phyloP scores from a whole-genome alignment of 2,888 invertebrate species.

The Dryococelus australis region DNA sequence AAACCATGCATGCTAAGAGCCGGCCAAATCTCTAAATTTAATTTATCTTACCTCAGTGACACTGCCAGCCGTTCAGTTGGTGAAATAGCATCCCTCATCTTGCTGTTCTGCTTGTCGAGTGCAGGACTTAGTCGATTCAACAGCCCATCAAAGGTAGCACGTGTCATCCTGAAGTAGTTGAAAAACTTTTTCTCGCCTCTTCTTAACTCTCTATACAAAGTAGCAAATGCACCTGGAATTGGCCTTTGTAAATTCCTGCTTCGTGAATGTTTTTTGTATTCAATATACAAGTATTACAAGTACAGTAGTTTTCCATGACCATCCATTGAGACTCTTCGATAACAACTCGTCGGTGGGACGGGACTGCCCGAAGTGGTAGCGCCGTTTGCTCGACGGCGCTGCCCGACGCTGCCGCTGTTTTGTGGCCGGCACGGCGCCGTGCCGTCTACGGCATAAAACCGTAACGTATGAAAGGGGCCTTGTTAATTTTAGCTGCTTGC shows the following conservation, averaged over 20 bases:
- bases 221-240: background rate
- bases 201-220: background rate
- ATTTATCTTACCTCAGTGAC: background rate
- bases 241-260: background rate
- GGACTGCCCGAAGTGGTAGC: background rate
- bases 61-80: background rate
- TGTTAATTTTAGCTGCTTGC: too few species aligned
- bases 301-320: too few species aligned
- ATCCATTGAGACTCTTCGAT: too few species aligned
- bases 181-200: too few species aligned
- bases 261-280: background rate
- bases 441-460: background rate
- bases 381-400: too few species aligned
- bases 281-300: too few species aligned
- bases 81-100: background rate
- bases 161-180: too few species aligned
- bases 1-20: too few species aligned
- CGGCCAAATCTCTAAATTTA: background rate
- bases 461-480: too few species aligned
- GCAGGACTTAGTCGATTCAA: background rate
- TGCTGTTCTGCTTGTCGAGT: background rate
- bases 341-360: background rate
- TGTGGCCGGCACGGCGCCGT: background rate
- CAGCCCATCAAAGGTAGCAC: background rate
- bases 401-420: background rate